Evolutionary conservation across 30 jellyfish, hydroid and myxozoan genomes (phyloP), one percentile per base, ranked within the genome.

Genomic region (Pelagia noctiluca): DNA sequence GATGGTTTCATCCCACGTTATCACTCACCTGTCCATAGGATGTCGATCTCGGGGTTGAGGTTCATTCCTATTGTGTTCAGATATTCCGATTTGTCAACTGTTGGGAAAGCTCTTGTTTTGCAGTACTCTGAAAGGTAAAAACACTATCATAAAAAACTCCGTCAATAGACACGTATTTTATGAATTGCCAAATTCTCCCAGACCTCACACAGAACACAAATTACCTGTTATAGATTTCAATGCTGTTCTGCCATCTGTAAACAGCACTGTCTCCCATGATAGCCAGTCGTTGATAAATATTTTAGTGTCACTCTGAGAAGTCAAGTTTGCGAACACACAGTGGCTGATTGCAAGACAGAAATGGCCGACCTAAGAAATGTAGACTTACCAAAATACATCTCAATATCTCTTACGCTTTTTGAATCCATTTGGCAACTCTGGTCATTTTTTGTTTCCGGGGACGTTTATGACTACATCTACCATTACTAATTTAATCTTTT

Each of bases 11-110:
- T 18, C 31, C n/a, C 22, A 72, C 12, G 5, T 33, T 8, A 18
- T 4, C 10, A 47, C 82, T 18, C 52, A 94, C 99, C 99, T 76
- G 99, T 95, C 99, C 99, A 95, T 42, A 95, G 47, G 18, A 95
- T 82, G 25, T 84, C 93, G 30, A 95, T 82, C 11, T 79, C 97
- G 21, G 80, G 78, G 13, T 81, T 42, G 60, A 95, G 88, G 22
- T 46, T 67, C 21, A 76, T 65, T 18, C 99, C 99, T 38, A 95
- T 77, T 0, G 98, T 95, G 47, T 85, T 80, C 82, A 95, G 70
- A 68, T 95, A 95, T 67, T 95, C 96, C 4, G 99, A 95, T 13
- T 75, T 66, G 76, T 52, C 66, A 54, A 95, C 78, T 33, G 85
- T 79, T 30, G 99, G 99, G 35, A 82, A 71, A 8, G 99, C 93